A percentile compares a stretch with the other conserved stretches of the same genome.
Conservation (phyloP, 1,140 invertebrate genomes). For the Pomacea maculata region DNA sequence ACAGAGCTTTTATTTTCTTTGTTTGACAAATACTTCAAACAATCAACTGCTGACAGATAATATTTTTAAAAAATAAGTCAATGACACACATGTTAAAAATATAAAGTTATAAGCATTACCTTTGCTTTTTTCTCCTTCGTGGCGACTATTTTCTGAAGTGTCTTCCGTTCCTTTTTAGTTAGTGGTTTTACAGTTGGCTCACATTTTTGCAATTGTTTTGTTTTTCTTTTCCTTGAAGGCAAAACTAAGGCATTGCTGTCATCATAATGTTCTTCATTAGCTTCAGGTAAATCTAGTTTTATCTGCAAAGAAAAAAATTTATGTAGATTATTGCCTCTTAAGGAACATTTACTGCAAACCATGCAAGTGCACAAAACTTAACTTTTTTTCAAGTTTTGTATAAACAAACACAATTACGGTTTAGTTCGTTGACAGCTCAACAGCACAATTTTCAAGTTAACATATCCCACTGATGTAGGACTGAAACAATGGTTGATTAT, state of each 20-base stretch:
- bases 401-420: too few species aligned
- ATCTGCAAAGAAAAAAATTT: conserved; percentile 36
- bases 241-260: conserved; percentile 81
- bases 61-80: neutral
- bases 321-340: neutral
- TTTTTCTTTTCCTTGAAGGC: conserved; percentile 83
- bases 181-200: conserved; percentile 70
- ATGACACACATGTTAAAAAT: neutral
- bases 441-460: too few species aligned
- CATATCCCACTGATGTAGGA: too few species aligned
- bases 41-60: too few species aligned
- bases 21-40: too few species aligned
- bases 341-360: too few species aligned
- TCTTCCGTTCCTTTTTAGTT: conserved; percentile 87
- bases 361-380: too few species aligned
- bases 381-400: too few species aligned
- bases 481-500: too few species aligned
- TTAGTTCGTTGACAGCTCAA: too few species aligned
- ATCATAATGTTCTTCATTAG: conserved; percentile 23
- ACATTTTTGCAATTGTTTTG: conserved; percentile 73
- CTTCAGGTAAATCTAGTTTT: conserved; percentile 36
- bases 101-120: conserved; percentile 65
- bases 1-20: too few species aligned
- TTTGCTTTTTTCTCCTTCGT: conserved; percentile 88
- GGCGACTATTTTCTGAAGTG: conserved; percentile 85